phyloP scores from a whole-genome alignment of 2,113 vertebrate genomes.

The Micromys minutus region DNA sequence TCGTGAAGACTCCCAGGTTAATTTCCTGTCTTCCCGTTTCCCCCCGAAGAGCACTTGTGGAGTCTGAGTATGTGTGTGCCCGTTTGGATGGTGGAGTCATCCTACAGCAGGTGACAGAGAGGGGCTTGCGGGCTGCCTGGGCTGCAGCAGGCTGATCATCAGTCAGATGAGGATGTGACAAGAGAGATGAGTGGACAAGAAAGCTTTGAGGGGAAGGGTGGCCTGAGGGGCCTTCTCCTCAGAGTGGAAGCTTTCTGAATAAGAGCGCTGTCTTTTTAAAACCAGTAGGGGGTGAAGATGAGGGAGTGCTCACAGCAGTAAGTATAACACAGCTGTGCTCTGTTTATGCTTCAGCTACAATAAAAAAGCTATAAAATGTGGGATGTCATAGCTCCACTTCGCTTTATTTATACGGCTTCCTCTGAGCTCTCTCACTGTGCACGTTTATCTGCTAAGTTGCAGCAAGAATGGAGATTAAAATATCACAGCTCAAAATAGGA shows the following conservation, averaged over 20 bases:
- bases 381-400: constrained; percentile 91
- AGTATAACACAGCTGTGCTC: constrained; percentile 91
- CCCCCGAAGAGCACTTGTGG: not conserved
- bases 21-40: not conserved
- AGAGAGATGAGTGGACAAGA: not conserved
- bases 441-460: constrained; percentile 90
- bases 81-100: not conserved
- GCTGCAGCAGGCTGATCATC: accelerated
- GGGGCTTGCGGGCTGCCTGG: accelerated
- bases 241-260: constrained; percentile 48
- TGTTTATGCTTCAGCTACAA: constrained; percentile 91
- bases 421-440: constrained; percentile 89
- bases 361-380: constrained; percentile 92
- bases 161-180: not conserved
- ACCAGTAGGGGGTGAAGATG: constrained; percentile 80
- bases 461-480: constrained; percentile 91
- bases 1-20: constrained; percentile 68
- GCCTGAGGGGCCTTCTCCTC: constrained; percentile 33
- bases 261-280: constrained; percentile 84
- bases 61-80: constrained; percentile 33
- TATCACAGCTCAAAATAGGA: constrained; percentile 91
- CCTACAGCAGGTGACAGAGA: not conserved
- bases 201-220: constrained; percentile 31
- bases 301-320: constrained; percentile 85
- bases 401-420: constrained; percentile 91